These are phyloP conservation scores for Ictalurus punctatus DNA, from an alignment of 2,113 vertebrate genomes.

Conservation along the genomic window DNA sequence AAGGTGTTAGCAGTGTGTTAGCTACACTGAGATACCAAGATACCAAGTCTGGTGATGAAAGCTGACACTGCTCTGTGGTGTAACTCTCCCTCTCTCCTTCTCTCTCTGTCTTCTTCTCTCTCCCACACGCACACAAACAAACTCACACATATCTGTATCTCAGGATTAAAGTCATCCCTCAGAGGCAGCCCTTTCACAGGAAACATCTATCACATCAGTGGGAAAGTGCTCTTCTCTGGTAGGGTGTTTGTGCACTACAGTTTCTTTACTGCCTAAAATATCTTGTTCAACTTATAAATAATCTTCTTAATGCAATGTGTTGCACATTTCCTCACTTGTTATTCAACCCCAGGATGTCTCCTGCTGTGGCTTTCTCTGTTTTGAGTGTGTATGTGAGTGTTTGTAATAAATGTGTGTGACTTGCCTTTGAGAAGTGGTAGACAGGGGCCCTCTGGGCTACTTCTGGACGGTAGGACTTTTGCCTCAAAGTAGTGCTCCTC, in stretches of 20 bases:
- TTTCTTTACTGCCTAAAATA: neutral
- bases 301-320: neutral
- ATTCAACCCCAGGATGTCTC: constrained; percentile 36
- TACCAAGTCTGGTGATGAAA: constrained; percentile 31
- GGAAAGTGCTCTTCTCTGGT: constrained; percentile 91
- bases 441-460: constrained; percentile 49
- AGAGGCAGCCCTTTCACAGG: constrained; percentile 84
- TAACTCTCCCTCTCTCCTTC: constrained; percentile 35
- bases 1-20: constrained; percentile 15
- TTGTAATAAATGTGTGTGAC: constrained; percentile 58
- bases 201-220: constrained; percentile 91
- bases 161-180: constrained; percentile 84
- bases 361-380: constrained; percentile 46
- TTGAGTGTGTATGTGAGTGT: constrained; percentile 38
- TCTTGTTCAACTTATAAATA: neutral
- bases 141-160: constrained; percentile 57
- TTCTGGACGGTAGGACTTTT: constrained; percentile 67
- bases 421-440: constrained; percentile 56
- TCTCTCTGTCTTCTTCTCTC: neutral
- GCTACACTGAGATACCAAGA: constrained; percentile 18
- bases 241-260: constrained; percentile 54
- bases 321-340: constrained; percentile 18
- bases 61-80: constrained; percentile 6
- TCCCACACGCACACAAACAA: neutral
- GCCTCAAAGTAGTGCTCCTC: constrained; percentile 57